Evolutionary conservation across 2,113 vertebrate genomes (phyloP).

Genomic region (Brevimyrus niger): DNA sequence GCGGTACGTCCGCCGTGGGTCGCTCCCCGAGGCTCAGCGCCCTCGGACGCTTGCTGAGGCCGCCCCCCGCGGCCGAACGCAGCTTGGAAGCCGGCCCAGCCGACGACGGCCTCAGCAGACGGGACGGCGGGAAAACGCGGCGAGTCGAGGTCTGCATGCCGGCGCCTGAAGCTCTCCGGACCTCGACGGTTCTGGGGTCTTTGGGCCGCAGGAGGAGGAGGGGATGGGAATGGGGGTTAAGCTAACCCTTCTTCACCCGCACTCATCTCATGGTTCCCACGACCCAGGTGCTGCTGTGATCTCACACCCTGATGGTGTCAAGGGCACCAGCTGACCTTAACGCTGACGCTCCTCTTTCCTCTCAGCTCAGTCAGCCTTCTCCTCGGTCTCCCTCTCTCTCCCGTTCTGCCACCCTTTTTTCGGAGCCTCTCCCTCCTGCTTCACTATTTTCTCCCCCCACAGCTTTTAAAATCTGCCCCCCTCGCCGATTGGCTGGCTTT

Average conservation of each 20-base stretch:
- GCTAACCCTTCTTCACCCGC: not conserved
- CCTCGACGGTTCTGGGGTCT: not conserved
- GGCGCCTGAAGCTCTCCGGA: not conserved
- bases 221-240: not conserved
- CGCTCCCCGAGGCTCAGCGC: not conserved
- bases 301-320: not conserved
- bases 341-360: not conserved
- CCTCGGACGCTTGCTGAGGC: not conserved
- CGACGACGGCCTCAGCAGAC: not conserved
- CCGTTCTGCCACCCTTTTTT: not conserved
- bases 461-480: not conserved
- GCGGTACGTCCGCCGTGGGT: too few species aligned
- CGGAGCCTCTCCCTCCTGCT: not conserved
- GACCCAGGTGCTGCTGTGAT: not conserved
- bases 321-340: not conserved
- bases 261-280: not conserved
- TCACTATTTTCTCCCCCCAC: not conserved
- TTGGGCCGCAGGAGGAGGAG: not conserved
- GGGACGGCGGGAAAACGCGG: not conserved
- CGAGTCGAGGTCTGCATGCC: not conserved
- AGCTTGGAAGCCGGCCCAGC: not conserved
- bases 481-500: not conserved
- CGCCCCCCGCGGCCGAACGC: not conserved
- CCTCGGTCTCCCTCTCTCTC: not conserved
- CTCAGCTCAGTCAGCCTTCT: not conserved